Percentiles rank a stretch among this genome's conserved stretches.
phyloP scores from a whole-genome alignment of 2,113 vertebrate species.

The Procavia capensis region DNA sequence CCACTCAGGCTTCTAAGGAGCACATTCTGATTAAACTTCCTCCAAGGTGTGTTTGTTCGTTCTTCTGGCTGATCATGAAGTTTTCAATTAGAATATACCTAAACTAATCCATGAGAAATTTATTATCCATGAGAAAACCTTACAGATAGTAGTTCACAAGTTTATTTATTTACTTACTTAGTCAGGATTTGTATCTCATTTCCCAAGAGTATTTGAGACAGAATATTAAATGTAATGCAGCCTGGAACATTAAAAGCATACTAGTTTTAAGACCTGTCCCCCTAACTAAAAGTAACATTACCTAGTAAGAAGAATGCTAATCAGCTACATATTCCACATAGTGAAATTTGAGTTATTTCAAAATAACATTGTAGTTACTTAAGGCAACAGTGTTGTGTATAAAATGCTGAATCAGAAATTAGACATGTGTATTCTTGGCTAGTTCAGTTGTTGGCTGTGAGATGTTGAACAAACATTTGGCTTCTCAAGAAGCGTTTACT shows the following conservation, averaged over 20 bases:
- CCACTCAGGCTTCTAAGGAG: background rate
- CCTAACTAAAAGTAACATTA: background rate
- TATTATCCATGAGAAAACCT: too few species aligned
- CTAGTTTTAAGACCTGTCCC: background rate
- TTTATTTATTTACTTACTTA: background rate
- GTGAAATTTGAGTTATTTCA: conserved; percentile 5
- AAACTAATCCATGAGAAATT: background rate
- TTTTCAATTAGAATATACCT: background rate
- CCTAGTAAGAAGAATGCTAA: background rate
- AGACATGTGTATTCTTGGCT: conserved; percentile 34
- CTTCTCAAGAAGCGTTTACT: conserved; percentile 12
- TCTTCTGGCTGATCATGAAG: background rate
- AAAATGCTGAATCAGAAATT: conserved; percentile 18
- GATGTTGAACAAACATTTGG: conserved; percentile 21
- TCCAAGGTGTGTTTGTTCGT: background rate
- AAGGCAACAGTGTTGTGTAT: background rate
- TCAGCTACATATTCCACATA: background rate
- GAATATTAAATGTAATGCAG: background rate
- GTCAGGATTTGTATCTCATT: conserved; percentile 33
- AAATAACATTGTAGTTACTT: background rate
- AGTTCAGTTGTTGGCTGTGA: background rate
- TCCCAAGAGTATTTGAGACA: background rate
- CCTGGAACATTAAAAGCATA: conserved; percentile 10
- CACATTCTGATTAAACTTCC: background rate
- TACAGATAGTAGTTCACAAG: background rate